Base-by-base conservation (phyloP, 2,113 vertebrate species). In the Petrocephalus zakoni region DNA sequence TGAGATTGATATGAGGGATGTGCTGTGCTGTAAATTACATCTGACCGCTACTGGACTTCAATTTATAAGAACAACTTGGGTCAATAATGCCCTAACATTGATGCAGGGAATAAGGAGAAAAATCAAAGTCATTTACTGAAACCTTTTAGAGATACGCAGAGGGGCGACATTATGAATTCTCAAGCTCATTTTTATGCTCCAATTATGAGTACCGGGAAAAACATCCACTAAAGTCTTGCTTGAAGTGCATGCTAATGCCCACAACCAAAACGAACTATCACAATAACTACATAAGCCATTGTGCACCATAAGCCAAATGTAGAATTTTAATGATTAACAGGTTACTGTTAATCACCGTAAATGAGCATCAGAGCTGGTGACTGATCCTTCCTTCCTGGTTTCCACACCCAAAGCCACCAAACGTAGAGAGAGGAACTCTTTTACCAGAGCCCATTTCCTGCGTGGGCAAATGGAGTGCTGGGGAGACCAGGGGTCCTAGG, bases 321-420 rank as follows among this genome's bases (percentile, higher is more conserved):
- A 22, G 52, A n/a, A 55, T 37, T 86, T 86, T 52, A 86, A 86
- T 56, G 25, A 86, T 86, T 53, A 86, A 55, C 51, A 56, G 51
- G 29, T 56, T 2, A 29, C 85, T 52, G 72, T 86, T 86, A 51
- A 55, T 56, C 52, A 42, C 29, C 5, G 34, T 9, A 86, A 55
- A 86, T 37, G 29, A 56, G 13, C 25, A 29, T 86, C 52, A 86
- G 21, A 37, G 85, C 85, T 25, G 13, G 72, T 78, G 72, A 78
- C 72, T 42, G 72, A 78, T 78, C 29, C 72, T 21, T 15, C n/a
- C n/a, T 34, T 42, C 2, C 17, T 34, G 72, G 34, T 78, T 78
- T 78, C 72, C 72, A 78, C 34, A 78, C 25, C 25, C 61, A 68
- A 46, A 83, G 46, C 46, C 47, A 49, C 47, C 11, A 42, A 17